Conservation (phyloP, 2,888 invertebrate species). For the Chloroclystis v-ata region DNA sequence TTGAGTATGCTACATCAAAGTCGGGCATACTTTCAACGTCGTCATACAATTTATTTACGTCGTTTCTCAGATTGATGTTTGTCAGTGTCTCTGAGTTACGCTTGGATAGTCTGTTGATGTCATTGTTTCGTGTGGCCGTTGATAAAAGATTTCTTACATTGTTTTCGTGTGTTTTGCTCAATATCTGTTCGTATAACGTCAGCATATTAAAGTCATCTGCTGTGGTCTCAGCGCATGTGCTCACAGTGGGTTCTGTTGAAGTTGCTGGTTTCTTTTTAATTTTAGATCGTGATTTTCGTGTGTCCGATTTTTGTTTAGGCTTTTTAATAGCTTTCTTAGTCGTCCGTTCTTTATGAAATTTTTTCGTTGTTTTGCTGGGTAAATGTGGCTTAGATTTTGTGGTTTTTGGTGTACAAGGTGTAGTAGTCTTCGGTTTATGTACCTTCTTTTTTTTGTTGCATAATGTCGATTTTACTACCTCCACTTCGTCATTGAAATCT, state of each 20-base stretch:
- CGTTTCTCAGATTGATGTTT: slow-evolving; percentile 25
- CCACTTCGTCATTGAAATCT: slow-evolving; percentile 35
- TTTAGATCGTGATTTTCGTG: not conserved
- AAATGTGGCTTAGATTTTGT: not conserved
- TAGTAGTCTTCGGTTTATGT: too few relatives aligned
- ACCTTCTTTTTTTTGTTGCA: slow-evolving; percentile 6
- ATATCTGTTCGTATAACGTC: slow-evolving; percentile 45
- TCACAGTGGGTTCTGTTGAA: not conserved
- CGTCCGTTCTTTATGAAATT: too few relatives aligned
- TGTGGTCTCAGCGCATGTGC: slow-evolving; percentile 18
- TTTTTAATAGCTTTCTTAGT: not conserved
- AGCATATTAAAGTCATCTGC: slow-evolving; percentile 48
- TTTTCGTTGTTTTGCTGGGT: not conserved
- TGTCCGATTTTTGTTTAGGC: too few relatives aligned
- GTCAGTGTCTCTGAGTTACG: slow-evolving; percentile 34
- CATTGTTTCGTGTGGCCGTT: slow-evolving; percentile 26
- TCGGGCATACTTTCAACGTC: slow-evolving; percentile 34
- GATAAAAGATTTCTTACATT: slow-evolving; percentile 39
- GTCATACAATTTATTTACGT: slow-evolving; percentile 32
- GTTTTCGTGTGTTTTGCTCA: slow-evolving; percentile 45
- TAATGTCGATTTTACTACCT: slow-evolving; percentile 30
- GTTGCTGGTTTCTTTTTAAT: not conserved
- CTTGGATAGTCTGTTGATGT: slow-evolving; percentile 25
- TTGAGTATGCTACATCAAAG: slow-evolving; percentile 15
- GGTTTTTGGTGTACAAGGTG: not conserved